Percentiles rank a stretch among this genome's conserved stretches.
These are phyloP conservation scores for Pristiophorus japonicus DNA, from an alignment of 2,113 vertebrate species.

Conservation along the genomic window DNA sequence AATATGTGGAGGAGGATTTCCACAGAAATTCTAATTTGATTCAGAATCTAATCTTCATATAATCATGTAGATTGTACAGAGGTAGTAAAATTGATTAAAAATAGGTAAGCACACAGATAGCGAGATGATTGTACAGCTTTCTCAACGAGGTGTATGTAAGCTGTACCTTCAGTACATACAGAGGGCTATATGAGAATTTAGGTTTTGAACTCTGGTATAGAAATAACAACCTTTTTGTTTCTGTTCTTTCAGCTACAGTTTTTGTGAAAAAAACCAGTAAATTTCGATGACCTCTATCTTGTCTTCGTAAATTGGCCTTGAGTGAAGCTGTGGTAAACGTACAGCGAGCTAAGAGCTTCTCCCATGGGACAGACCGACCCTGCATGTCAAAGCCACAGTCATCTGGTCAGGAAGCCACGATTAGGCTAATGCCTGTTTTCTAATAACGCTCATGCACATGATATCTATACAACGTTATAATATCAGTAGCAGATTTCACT, in stretches of 20 bases:
- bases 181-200: not conserved
- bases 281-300: constrained; percentile 21
- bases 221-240: not conserved
- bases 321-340: not conserved
- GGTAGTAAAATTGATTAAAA: not conserved
- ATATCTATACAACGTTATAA: not conserved
- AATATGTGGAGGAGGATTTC: not conserved
- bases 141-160: not conserved
- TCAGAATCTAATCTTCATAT: not conserved
- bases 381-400: constrained; percentile 14
- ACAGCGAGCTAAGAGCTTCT: not conserved
- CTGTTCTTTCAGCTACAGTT: not conserved
- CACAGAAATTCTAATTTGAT: not conserved
- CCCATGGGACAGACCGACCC: not conserved
- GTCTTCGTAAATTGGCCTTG: not conserved
- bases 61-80: not conserved
- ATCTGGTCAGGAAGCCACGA: not conserved
- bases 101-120: not conserved
- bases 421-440: not conserved
- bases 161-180: not conserved
- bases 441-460: not conserved
- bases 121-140: not conserved
- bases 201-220: not conserved
- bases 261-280: not conserved
- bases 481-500: constrained; percentile 28